These are phyloP conservation scores for Drosophila sp. DNA, from an alignment of 1,140 invertebrate genomes.

Conservation along the genomic window DNA sequence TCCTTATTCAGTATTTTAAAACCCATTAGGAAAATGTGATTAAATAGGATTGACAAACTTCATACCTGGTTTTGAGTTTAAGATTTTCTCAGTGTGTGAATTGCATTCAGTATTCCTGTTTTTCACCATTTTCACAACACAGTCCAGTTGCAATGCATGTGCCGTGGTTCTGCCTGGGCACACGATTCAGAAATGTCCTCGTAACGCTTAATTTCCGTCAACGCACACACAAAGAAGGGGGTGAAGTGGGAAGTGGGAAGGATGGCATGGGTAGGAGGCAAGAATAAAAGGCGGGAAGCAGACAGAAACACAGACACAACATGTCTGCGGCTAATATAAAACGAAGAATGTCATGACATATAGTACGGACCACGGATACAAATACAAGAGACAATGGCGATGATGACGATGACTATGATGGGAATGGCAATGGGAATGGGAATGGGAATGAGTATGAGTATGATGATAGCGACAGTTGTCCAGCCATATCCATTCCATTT, in stretches of 20 bases:
- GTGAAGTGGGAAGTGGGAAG: neutral
- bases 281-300: neutral
- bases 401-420: constrained; percentile 30
- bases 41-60: neutral
- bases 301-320: constrained; percentile 50
- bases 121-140: constrained; percentile 29
- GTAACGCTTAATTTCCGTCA: constrained; percentile 79
- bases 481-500: constrained; percentile 43
- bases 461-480: constrained; percentile 47
- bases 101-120: constrained; percentile 62
- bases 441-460: constrained; percentile 16
- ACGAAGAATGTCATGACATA: constrained; percentile 72
- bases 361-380: constrained; percentile 34
- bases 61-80: neutral
- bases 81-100: constrained; percentile 14
- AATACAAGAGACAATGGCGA: constrained; percentile 25
- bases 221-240: constrained; percentile 23
- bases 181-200: constrained; percentile 65
- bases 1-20: too few relatives aligned
- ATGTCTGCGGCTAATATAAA: constrained; percentile 79
- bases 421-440: constrained; percentile 18
- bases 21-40: too few relatives aligned
- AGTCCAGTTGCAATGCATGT: constrained; percentile 42
- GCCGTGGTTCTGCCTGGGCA: constrained; percentile 40
- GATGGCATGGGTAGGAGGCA: neutral